A percentile compares a stretch with the other conserved stretches of the same genome.
phyloP scores from a whole-genome alignment of 2,888 invertebrate species.

The Athalia rosae region DNA sequence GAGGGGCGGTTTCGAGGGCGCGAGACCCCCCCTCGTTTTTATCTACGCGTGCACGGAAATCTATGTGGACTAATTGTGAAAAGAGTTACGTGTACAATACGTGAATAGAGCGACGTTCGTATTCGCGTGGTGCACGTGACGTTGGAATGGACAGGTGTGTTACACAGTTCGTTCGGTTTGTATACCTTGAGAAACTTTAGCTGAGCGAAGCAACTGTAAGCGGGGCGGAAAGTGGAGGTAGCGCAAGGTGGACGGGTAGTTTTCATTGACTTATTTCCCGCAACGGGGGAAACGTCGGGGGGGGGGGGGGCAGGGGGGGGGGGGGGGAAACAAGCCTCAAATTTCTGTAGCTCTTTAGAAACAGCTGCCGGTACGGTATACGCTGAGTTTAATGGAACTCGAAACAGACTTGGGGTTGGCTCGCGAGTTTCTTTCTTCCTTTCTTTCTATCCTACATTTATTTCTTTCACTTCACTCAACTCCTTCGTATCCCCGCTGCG shows the following conservation, averaged over 20 bases:
- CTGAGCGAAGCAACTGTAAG: neutral
- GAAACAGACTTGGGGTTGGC: neutral
- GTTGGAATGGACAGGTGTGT: neutral
- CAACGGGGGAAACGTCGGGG: slow-evolving; percentile 1
- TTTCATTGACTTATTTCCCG: slow-evolving; percentile 25
- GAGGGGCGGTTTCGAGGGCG: too few relatives aligned
- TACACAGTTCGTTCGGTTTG: neutral
- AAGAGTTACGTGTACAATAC: too few relatives aligned
- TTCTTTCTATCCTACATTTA: neutral
- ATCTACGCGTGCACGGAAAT: too few relatives aligned
- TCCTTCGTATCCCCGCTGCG: neutral
- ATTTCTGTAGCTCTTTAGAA: slow-evolving; percentile 26
- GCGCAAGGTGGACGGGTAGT: neutral
- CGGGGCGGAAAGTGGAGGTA: neutral
- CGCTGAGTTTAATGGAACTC: slow-evolving; percentile 26
- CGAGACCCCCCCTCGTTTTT: too few relatives aligned
- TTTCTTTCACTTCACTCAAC: neutral
- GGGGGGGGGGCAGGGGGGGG: too few relatives aligned
- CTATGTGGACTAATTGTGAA: too few relatives aligned
- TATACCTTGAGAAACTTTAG: neutral
- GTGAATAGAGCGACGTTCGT: too few relatives aligned
- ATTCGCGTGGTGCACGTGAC: neutral
- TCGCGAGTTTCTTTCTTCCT: neutral
- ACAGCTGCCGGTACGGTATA: neutral
- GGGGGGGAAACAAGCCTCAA: slow-evolving; percentile 13